Evolutionary conservation across 2,888 invertebrate genomes (phyloP), one percentile per base, ranked within the genome.

Genomic region (Myathropa florea): DNA sequence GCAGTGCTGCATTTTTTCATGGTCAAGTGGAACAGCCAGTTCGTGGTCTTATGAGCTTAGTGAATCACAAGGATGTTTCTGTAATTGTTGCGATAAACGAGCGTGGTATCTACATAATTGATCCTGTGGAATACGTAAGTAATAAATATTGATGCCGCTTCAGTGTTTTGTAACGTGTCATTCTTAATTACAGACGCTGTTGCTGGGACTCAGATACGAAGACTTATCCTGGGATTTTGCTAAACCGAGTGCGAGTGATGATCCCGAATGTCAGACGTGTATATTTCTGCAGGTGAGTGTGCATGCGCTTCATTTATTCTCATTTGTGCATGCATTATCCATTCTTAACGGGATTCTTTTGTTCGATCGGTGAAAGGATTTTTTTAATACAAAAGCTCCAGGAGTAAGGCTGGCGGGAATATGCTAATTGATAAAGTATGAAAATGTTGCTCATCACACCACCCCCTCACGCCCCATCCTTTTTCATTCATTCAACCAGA

Each of bases 21-120:
- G 98, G 98, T 9, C 98, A 98, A 93, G 96, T 98, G 72, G 98
- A 98, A 92, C 97, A 97, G 92, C 98, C 98, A 0, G 96, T 97
- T 0, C 94, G 97, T 73, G 97, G 97, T 65, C 93, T 98, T 81
- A 96, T 96, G 82, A 96, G 97, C 77, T 94, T 98, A 90, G 94
- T 98, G 79, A 97, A 96, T 1, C 96, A 97, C 91, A 96, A 96
- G 89, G 98, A 98, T 92, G 95, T 97, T 88, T 96, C 97, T 4
- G 97, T 99, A 23, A 94, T 97, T 59, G 95, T 98, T 55, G 98
- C 97, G n/a, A 95, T 98, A 89, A 98, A 97, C 91, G 95, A 96
- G 1, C 95, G 95, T 79, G 97, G 97, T 4, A 95, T 98, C 85
- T 97, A 96, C 91, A 95, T 98, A 83, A 96, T 98, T 84, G 97